These are phyloP conservation scores for Pharmacophagus antenor DNA, from an alignment of 2,888 invertebrate genomes.

Conservation along the genomic window DNA sequence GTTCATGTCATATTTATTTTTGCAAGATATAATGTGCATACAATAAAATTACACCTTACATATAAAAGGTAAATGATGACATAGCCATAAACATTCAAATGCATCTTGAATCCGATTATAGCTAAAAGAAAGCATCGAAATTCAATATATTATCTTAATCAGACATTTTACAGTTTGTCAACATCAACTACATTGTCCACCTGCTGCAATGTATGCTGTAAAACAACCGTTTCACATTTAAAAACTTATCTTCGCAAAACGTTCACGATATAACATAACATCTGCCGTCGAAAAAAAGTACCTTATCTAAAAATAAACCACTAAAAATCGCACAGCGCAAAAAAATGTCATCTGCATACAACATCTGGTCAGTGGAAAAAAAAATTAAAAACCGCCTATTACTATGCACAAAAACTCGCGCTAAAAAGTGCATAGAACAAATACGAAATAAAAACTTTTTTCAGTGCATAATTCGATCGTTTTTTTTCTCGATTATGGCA, in stretches of 20 bases:
- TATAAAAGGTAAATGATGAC: too few species aligned
- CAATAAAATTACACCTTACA: too few species aligned
- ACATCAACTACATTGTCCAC: neutral
- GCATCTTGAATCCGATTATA: too few species aligned
- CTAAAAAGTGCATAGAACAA: constrained; percentile 65
- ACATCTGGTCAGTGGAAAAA: constrained; percentile 70
- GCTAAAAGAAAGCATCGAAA: neutral
- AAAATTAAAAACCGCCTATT: constrained; percentile 47
- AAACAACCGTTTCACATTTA: constrained; percentile 6
- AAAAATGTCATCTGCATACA: constrained; percentile 79
- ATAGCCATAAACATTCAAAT: too few species aligned
- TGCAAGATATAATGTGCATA: too few species aligned
- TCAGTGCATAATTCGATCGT: constrained; percentile 45
- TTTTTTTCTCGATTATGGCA: constrained; percentile 62
- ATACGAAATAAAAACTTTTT: constrained; percentile 54
- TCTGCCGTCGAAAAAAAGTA: constrained; percentile 68
- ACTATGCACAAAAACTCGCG: constrained; percentile 58
- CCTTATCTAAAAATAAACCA: constrained; percentile 58
- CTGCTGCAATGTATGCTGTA: neutral
- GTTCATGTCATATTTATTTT: too few species aligned
- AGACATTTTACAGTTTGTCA: neutral
- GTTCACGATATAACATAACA: constrained; percentile 59
- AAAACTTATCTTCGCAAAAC: constrained; percentile 8
- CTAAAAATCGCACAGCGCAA: constrained; percentile 74
- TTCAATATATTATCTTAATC: too few species aligned